Evolutionary conservation across 2,113 vertebrate genomes (phyloP).

Genomic region (Rhinichthys klamathensis): DNA sequence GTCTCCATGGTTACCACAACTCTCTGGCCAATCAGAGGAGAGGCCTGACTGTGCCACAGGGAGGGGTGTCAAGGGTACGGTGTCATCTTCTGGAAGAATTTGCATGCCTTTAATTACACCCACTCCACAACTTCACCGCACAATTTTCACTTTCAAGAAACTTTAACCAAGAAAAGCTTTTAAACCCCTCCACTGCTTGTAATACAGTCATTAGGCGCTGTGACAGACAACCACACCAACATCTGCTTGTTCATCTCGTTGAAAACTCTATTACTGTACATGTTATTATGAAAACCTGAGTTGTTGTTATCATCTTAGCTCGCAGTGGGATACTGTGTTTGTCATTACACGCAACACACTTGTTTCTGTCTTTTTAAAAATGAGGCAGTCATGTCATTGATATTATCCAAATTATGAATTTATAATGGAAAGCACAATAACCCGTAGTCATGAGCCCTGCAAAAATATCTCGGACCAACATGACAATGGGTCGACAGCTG

Average conservation of each 20-base stretch:
- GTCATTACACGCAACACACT: background rate
- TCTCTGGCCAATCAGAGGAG: constrained; percentile 58
- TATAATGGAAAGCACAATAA: background rate
- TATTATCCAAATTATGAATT: background rate
- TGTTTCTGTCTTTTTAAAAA: background rate
- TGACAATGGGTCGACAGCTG: background rate
- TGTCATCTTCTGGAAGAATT: constrained; percentile 52
- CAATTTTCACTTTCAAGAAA: constrained; percentile 6
- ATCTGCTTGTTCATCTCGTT: constrained; percentile 19
- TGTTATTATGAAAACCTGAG: constrained; percentile 10
- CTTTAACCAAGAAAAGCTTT: constrained; percentile 14
- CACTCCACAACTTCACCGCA: background rate
- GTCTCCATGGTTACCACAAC: constrained; percentile 55
- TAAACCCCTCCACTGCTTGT: background rate
- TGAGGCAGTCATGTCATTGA: background rate
- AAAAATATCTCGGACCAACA: background rate
- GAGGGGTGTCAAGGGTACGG: constrained; percentile 45
- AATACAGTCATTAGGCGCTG: constrained; percentile 12
- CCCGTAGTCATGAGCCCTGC: background rate
- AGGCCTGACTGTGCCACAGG: constrained; percentile 44
- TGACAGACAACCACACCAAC: constrained; percentile 31
- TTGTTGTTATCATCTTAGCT: background rate
- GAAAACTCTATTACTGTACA: constrained; percentile 27
- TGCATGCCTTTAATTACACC: constrained; percentile 54
- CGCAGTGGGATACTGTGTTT: background rate